Evolutionary conservation across 2,797 vertebrate species (phyloP).

Genomic region (Poeciliopsis turneri): DNA sequence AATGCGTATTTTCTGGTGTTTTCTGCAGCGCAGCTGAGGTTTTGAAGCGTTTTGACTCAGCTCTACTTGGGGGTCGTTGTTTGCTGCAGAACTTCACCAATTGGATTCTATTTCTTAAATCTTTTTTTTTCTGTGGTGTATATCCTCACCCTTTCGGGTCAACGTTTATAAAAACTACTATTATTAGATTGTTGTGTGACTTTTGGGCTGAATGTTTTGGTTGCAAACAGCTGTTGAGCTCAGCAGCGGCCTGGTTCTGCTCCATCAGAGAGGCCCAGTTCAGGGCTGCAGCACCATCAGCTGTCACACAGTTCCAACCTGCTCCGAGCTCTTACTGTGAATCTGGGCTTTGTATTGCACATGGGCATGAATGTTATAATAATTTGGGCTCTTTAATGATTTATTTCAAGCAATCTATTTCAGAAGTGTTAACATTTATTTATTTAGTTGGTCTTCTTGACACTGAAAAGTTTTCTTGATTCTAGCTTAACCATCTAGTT

Average conservation of each 20-base stretch:
- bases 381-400: background rate
- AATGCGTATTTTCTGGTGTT: background rate
- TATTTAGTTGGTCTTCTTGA: background rate
- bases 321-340: background rate
- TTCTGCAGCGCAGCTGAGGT: background rate
- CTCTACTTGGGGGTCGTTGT: background rate
- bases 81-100: slow-evolving; percentile 23
- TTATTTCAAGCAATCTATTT: background rate
- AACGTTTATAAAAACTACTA: fast-evolving
- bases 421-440: background rate
- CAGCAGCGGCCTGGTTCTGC: slow-evolving; percentile 6
- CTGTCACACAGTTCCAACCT: background rate
- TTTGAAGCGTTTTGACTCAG: background rate
- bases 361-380: background rate
- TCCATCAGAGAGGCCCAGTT: slow-evolving; percentile 5
- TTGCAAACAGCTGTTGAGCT: background rate
- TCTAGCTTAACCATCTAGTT: background rate
- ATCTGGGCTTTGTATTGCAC: background rate
- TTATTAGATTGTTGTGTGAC: fast-evolving
- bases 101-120: background rate
- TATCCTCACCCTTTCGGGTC: fast-evolving
- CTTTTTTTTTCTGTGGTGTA: background rate
- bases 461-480: background rate
- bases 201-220: background rate
- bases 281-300: slow-evolving; percentile 18